Evolutionary conservation across 2,888 invertebrate species (phyloP), one percentile per base, ranked within the genome.

Genomic region (Drosophila ezoana): DNA sequence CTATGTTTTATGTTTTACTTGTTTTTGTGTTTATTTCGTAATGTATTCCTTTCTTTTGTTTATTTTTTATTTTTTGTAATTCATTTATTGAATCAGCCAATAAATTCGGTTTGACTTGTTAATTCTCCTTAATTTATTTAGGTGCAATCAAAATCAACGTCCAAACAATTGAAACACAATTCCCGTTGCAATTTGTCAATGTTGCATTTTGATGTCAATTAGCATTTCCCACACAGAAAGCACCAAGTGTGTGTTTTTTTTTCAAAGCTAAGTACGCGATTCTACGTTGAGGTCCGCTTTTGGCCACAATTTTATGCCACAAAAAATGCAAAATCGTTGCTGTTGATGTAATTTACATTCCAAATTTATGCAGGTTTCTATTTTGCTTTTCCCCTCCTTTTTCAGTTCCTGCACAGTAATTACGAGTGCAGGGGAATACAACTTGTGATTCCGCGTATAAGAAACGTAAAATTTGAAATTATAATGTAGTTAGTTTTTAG

Each of bases 391-490:
- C 8, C 43, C 1, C 28, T 35, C 4, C 33, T 33, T 52, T 44
- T 28, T 56, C 51, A 35, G 35, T 44, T 52, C 16, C 23, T 53
- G 57, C 53, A 18, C 61, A 49, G 83, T 73, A 81, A 86, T 79
- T 79, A 81, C 74, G 45, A 73, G 48, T 69, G 58, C 41, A 45
- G 59, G 59, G 59, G 56, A 57, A 61, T 65, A 58, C 33, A 61
- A 59, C 63, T 72, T 52, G 66, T 47, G 65, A 79, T 48, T 85
- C 45, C 71, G 65, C 48, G 65, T 47, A 54, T 53, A 72, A 65
- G 83, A 77, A 77, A 80, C 51, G 52, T 49, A 35, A 71, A 83
- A 87, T 87, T 84, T 87, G 79, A 79, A 84, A 85, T 87, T 87
- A 71, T 85, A 84, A 84, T 87, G 70, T 72, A 71, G 70, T 76